These are phyloP conservation scores for Megalopta genalis DNA, from an alignment of 1,140 invertebrate genomes.

Conservation along the genomic window DNA sequence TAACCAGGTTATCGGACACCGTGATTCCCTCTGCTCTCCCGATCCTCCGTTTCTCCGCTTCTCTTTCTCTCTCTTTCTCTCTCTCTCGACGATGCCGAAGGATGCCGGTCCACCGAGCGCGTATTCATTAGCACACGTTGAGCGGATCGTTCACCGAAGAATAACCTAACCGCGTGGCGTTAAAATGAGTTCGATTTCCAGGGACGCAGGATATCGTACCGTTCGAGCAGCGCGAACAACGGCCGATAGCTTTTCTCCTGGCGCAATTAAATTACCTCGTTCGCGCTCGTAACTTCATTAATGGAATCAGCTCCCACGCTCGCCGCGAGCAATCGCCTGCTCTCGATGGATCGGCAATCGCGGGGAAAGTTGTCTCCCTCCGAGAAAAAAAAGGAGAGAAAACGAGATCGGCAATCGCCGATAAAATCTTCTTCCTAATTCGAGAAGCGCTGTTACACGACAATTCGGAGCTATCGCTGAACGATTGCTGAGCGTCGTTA, in stretches of 20 bases:
- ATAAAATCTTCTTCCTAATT: too few species aligned
- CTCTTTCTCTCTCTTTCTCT: too few species aligned
- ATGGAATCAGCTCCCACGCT: neutral
- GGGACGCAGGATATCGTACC: neutral
- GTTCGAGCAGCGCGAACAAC: constrained; percentile 3
- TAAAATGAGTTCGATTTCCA: constrained; percentile 38
- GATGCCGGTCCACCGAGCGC: neutral
- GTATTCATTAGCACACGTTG: neutral
- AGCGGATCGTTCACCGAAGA: constrained; percentile 1
- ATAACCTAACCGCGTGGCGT: neutral
- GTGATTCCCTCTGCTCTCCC: neutral
- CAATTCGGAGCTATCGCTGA: too few species aligned
- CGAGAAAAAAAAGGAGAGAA: too few species aligned
- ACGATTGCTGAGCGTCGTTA: too few species aligned
- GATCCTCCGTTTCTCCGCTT: too few species aligned
- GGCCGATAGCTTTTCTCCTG: constrained; percentile 2
- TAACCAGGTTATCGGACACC: constrained; percentile 4
- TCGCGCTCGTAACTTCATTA: constrained; percentile 22
- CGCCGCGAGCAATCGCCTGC: neutral
- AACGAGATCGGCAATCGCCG: too few species aligned
- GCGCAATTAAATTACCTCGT: constrained; percentile 21
- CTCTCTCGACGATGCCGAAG: neutral
- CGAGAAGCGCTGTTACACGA: too few species aligned
- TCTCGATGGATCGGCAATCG: neutral
- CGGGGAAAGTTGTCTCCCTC: neutral